These are phyloP conservation scores for Sinocyclocheilus rhinocerous DNA, from an alignment of 2,113 vertebrate genomes.

Conservation along the genomic window DNA sequence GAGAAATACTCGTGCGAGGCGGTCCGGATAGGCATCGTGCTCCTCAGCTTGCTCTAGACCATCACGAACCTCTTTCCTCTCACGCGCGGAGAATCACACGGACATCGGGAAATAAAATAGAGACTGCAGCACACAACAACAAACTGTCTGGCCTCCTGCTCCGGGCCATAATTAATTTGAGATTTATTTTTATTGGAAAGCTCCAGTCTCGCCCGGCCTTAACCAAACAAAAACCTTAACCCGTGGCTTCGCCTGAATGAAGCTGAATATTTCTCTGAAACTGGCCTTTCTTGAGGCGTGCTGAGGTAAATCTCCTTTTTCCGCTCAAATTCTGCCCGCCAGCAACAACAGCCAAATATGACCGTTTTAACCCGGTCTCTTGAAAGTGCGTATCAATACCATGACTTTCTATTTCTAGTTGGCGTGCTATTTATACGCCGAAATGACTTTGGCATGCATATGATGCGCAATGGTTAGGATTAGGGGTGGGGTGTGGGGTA, in stretches of 20 bases:
- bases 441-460: too few relatives aligned
- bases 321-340: slow-evolving; percentile 82
- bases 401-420: too few relatives aligned
- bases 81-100: slow-evolving; percentile 67
- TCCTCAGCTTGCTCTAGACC: slow-evolving; percentile 60
- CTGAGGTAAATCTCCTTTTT: slow-evolving; percentile 73
- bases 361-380: too few relatives aligned
- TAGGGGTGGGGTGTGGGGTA: too few relatives aligned
- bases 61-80: slow-evolving; percentile 60
- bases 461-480: too few relatives aligned
- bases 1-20: too few relatives aligned
- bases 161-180: slow-evolving; percentile 99
- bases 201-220: slow-evolving; percentile 94
- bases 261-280: slow-evolving; percentile 87
- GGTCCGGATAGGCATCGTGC: slow-evolving; percentile 41
- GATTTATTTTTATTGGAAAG: slow-evolving; percentile 99
- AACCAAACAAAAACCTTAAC: slow-evolving; percentile 95
- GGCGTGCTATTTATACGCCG: too few relatives aligned
- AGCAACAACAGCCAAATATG: slow-evolving; percentile 12
- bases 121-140: slow-evolving; percentile 86
- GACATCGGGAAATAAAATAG: slow-evolving; percentile 72
- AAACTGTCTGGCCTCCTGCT: slow-evolving; percentile 93
- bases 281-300: slow-evolving; percentile 80
- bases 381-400: too few relatives aligned
- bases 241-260: slow-evolving; percentile 89